Evolutionary conservation across 2,113 vertebrate genomes (phyloP).

Genomic region (Cynopterus brachyotis): DNA sequence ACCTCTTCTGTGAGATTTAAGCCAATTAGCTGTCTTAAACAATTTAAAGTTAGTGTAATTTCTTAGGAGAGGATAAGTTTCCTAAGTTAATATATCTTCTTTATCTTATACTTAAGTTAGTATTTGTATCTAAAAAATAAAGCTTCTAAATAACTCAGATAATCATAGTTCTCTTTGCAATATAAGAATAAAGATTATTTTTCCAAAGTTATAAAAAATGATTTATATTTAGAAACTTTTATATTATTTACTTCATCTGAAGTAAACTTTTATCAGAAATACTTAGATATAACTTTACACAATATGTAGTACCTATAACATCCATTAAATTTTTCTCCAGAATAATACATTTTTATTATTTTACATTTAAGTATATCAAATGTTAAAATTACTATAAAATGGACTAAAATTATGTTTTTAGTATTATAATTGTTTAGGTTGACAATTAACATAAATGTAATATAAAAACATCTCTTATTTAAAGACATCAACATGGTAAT

Average conservation of each 20-base stretch:
- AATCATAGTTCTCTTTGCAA: background rate
- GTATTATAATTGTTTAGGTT: background rate
- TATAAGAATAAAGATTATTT: background rate
- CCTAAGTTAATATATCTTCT: background rate
- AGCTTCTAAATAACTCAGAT: background rate
- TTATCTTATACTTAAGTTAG: background rate
- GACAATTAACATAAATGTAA: background rate
- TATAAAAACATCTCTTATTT: background rate
- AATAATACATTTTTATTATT: background rate
- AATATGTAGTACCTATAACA: background rate
- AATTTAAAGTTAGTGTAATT: background rate
- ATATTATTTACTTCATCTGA: background rate
- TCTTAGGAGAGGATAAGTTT: background rate
- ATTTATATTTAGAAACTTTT: background rate
- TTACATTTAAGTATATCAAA: background rate
- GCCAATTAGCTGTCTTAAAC: background rate
- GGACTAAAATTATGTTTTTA: background rate
- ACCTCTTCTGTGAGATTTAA: background rate
- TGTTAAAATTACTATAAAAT: background rate
- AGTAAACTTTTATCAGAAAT: background rate
- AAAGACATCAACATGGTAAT: background rate
- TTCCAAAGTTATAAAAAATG: background rate
- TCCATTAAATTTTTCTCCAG: background rate
- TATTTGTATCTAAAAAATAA: background rate
- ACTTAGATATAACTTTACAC: background rate